These are phyloP conservation scores for Bombycilla garrulus DNA, from an alignment of 2,113 vertebrate genomes.

Conservation along the genomic window DNA sequence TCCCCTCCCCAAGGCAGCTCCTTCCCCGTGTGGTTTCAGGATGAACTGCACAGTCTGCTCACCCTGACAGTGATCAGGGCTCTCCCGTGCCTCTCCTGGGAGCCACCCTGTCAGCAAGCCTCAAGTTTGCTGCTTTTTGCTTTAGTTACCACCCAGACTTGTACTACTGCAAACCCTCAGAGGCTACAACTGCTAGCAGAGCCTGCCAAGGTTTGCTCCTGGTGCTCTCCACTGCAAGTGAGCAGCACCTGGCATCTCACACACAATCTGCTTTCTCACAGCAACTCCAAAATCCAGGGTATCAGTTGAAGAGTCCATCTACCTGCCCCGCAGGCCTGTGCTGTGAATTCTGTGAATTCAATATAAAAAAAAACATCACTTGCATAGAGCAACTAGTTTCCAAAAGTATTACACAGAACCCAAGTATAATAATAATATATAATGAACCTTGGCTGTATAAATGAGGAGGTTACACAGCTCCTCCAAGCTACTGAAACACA, in stretches of 20 bases:
- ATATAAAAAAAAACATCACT: background rate
- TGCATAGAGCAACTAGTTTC: background rate
- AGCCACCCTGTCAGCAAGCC: background rate
- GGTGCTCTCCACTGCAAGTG: background rate
- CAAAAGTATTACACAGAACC: background rate
- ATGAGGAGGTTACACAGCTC: background rate
- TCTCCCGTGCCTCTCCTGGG: background rate
- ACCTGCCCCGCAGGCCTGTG: background rate
- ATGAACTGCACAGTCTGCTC: background rate
- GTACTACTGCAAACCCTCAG: background rate
- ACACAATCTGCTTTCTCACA: background rate
- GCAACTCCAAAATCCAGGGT: background rate
- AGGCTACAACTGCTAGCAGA: background rate
- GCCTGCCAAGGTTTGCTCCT: background rate
- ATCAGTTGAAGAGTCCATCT: background rate
- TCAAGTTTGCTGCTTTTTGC: background rate
- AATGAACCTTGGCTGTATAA: background rate
- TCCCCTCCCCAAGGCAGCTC: background rate
- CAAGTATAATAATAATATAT: background rate
- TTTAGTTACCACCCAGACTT: background rate
- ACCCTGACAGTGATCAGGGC: background rate
- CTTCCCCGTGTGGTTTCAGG: slow-evolving; percentile 1
- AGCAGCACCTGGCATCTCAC: background rate
- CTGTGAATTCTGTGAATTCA: background rate
- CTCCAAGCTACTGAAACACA: background rate